phyloP scores from a whole-genome alignment of 1,140 invertebrate genomes.

The Latrodectus geometricus region DNA sequence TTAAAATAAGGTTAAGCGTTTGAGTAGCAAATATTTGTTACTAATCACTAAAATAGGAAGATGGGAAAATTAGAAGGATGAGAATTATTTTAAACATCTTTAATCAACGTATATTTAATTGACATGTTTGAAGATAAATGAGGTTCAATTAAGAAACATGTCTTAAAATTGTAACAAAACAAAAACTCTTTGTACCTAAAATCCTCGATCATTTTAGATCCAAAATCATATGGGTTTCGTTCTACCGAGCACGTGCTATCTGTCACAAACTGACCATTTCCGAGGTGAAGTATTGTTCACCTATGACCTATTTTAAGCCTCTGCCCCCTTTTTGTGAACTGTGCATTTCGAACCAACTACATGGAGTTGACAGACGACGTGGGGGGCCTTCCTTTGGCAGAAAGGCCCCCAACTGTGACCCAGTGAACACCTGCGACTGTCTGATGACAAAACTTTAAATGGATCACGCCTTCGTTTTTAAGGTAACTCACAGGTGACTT shows the following conservation, averaged over 20 bases:
- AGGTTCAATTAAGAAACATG: too few relatives aligned
- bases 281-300: conserved; percentile 37
- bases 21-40: too few relatives aligned
- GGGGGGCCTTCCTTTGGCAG: conserved; percentile 12
- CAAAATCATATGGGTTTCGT: neutral
- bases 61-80: too few relatives aligned
- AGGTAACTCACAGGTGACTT: conserved; percentile 40
- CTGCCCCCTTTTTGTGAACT: conserved; percentile 22
- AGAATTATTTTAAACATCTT: too few relatives aligned
- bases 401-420: conserved; percentile 7
- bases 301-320: conserved; percentile 41
- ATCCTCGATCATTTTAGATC: neutral
- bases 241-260: conserved; percentile 42
- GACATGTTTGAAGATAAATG: too few relatives aligned
- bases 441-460: conserved; percentile 39
- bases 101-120: too few relatives aligned
- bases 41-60: too few relatives aligned
- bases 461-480: conserved; percentile 39
- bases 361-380: conserved; percentile 49
- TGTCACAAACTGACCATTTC: conserved; percentile 23
- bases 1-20: too few relatives aligned
- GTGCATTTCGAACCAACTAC: conserved; percentile 1
- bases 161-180: neutral
- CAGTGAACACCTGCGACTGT: conserved; percentile 46
- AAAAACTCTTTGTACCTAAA: neutral